Evolutionary conservation across 2,888 invertebrate genomes (phyloP), one percentile per base, ranked within the genome.

Genomic region (Diploptera punctata): DNA sequence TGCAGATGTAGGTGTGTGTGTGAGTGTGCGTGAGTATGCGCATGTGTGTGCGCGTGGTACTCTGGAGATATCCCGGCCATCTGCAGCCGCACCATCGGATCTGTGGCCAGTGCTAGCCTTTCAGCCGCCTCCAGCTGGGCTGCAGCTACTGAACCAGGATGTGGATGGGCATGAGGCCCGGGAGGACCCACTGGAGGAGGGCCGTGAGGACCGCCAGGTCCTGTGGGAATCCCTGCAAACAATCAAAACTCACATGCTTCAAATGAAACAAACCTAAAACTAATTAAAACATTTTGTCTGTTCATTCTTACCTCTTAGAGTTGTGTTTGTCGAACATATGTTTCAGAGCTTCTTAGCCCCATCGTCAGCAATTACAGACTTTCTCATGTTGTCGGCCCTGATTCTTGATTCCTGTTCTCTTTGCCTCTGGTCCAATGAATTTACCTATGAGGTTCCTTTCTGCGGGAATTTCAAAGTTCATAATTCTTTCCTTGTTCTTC

Each of bases 31-130:
- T 94, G 94, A 78, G 94, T 93, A 86, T 95, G 94, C 79, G 94
- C 94, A 84, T 95, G 95, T 78, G 95, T 94, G 86, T 96, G 95
- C 81, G 94, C 94, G 85, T 95, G 95, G 86, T 93, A 94, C 86
- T 94, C 94, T 67, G 92, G 92, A 79, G 89, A 91, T 80, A 93
- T 91, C 82, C 95, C 94, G 79, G 95, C 95, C 95, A 97, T 95
- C 87, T 96, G 96, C 82, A 97, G 85, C 78, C 96, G 92, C 77
- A 90, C 93, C 93, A 97, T 94, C 76, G 96, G 96, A 85, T 97
- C 96, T 77, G 94, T 93, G 75, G 95, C 94, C 79, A 94, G 86
- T 75, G 94, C 93, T 77, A 93, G 84, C 77, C 94, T 86, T 83
- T 95, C 94, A 78, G 93, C 91, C 78, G 89, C 89, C 79, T 91